phyloP scores from a whole-genome alignment of 2,797 vertebrate genomes.

The Anguilla anguilla region DNA sequence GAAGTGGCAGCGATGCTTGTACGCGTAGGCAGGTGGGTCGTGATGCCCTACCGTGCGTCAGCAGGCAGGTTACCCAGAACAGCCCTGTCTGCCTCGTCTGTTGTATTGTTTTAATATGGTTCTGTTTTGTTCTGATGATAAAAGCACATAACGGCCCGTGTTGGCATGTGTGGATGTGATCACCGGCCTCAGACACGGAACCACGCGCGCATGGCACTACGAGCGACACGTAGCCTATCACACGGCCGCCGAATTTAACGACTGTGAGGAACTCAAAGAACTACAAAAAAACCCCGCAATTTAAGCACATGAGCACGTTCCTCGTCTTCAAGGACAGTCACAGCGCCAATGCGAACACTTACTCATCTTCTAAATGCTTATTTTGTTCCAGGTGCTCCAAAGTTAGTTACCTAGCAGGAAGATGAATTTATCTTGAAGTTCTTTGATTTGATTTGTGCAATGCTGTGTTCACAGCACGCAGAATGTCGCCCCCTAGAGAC shows the following conservation, averaged over 20 bases:
- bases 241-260: too few species aligned
- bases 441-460: not conserved
- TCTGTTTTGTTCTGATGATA: constrained; percentile 52
- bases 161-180: not conserved
- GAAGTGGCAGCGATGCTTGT: constrained; percentile 62
- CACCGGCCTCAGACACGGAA: constrained; percentile 29
- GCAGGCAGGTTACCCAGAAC: constrained; percentile 38
- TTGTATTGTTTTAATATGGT: constrained; percentile 55
- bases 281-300: too few species aligned
- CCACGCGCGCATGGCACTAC: constrained; percentile 10
- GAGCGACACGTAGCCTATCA: too few species aligned
- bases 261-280: too few species aligned
- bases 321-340: too few species aligned
- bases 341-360: not conserved
- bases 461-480: not conserved
- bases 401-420: not conserved
- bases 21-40: constrained; percentile 53
- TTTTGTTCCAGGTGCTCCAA: not conserved
- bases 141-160: constrained; percentile 37
- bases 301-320: too few species aligned
- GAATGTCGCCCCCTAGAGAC: not conserved
- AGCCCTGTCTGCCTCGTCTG: not conserved
- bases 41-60: constrained; percentile 60
- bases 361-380: not conserved
- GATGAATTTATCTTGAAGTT: not conserved